phyloP scores from a whole-genome alignment of 2,888 invertebrate genomes.

The Hydrotaea diabolus region DNA sequence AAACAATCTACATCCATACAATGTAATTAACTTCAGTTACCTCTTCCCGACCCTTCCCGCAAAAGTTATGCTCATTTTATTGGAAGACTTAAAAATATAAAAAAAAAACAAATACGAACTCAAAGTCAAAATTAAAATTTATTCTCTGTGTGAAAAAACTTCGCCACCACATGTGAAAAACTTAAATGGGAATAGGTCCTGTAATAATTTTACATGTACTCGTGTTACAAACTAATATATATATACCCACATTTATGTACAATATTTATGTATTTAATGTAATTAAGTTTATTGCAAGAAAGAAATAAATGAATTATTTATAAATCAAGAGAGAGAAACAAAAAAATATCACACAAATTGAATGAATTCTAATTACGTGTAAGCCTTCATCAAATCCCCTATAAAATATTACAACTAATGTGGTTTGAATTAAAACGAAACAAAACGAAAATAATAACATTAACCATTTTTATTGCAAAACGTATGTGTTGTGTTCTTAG shows the following conservation, averaged over 20 bases:
- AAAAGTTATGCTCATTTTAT: no score
- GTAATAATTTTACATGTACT: not conserved
- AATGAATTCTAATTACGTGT: not conserved
- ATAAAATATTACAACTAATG: not conserved
- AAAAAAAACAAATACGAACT: not conserved
- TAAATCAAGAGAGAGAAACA: not conserved
- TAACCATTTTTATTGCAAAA: conserved; percentile 59
- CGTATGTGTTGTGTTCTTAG: conserved; percentile 45
- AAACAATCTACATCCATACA: not conserved
- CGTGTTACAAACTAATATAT: not conserved
- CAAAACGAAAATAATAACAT: not conserved
- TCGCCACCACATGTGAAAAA: no score
- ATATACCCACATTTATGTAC: not conserved
- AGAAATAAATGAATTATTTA: not conserved
- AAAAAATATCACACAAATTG: conserved; percentile 15
- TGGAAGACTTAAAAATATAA: not conserved
- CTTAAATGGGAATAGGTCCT: no score
- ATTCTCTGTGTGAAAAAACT: no score
- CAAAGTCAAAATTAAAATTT: no score
- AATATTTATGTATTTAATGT: conserved; percentile 6
- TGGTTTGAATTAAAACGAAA: conserved; percentile 10
- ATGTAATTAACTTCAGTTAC: not conserved
- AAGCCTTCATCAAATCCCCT: no score
- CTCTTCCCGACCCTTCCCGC: not conserved
- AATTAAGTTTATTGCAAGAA: conserved; percentile 18